Evolutionary conservation across 2,113 vertebrate genomes (phyloP).

Genomic region (Ptyas mucosa): DNA sequence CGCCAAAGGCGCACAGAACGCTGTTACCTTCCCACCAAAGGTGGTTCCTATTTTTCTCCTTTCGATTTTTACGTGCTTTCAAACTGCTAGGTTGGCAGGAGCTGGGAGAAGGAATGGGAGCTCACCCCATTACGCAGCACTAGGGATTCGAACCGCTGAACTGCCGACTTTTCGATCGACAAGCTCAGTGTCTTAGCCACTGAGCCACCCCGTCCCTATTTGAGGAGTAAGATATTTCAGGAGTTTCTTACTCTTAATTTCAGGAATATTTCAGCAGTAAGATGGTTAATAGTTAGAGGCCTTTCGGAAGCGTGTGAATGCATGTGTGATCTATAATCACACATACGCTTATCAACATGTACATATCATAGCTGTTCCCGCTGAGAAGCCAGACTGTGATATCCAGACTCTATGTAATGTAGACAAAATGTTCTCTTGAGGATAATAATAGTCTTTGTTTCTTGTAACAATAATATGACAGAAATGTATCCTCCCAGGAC

Average conservation of each 20-base stretch:
- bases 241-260: not conserved
- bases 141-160: no score
- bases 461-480: conserved; percentile 30
- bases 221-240: not conserved
- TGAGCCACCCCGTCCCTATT: not conserved
- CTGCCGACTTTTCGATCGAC: no score
- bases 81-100: no score
- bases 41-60: no score
- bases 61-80: no score
- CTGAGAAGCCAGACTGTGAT: conserved; percentile 19
- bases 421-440: conserved; percentile 30
- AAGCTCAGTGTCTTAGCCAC: no score
- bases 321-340: not conserved
- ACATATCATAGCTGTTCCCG: not conserved
- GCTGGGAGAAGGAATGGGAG: no score
- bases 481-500: conserved; percentile 22
- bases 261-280: not conserved
- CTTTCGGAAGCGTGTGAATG: not conserved
- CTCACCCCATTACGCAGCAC: no score
- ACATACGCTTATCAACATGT: not conserved
- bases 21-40: no score
- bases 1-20: no score
- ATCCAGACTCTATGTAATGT: not conserved
- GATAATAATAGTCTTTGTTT: not conserved
- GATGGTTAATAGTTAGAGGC: not conserved